Evolutionary conservation across 2,888 invertebrate species (phyloP).

Genomic region (Dicycla oo): DNA sequence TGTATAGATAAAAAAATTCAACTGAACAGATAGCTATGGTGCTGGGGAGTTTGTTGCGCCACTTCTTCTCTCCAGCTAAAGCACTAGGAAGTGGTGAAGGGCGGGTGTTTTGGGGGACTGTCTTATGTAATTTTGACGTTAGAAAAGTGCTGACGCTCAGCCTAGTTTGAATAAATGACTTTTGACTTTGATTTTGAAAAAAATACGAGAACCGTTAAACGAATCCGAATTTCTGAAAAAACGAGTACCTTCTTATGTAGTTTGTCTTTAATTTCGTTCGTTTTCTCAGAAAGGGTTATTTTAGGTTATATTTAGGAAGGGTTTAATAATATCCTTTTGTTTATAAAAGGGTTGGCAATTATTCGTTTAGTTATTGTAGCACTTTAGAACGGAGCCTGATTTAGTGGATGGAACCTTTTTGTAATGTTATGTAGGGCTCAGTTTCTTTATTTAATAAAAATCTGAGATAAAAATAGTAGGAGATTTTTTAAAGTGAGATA

Average conservation of each 20-base stretch:
- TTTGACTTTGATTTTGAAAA: too few species aligned
- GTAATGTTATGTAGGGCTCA: neutral
- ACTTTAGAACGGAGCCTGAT: conserved; percentile 3
- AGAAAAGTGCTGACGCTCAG: too few species aligned
- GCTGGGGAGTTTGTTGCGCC: too few species aligned
- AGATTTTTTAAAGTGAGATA: neutral
- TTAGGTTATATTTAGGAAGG: conserved; percentile 12
- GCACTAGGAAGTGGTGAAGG: too few species aligned
- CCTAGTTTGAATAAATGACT: too few species aligned
- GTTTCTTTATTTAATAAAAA: neutral
- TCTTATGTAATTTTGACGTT: too few species aligned
- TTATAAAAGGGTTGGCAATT: conserved; percentile 17
- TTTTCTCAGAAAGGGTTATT: conserved; percentile 1
- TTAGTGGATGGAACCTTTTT: conserved; percentile 7
- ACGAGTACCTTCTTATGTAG: neutral
- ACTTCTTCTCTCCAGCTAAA: too few species aligned
- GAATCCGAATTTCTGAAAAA: neutral
- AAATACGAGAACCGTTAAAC: neutral
- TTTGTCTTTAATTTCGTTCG: neutral
- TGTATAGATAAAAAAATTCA: too few species aligned
- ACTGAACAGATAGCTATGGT: too few species aligned
- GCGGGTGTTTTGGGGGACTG: too few species aligned
- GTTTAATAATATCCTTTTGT: conserved; percentile 7
- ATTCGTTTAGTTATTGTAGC: conserved; percentile 17
- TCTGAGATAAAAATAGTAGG: neutral